Evolutionary conservation across 2,888 invertebrate genomes (phyloP), one percentile per base, ranked within the genome.

Genomic region (Melanchra persicariae): DNA sequence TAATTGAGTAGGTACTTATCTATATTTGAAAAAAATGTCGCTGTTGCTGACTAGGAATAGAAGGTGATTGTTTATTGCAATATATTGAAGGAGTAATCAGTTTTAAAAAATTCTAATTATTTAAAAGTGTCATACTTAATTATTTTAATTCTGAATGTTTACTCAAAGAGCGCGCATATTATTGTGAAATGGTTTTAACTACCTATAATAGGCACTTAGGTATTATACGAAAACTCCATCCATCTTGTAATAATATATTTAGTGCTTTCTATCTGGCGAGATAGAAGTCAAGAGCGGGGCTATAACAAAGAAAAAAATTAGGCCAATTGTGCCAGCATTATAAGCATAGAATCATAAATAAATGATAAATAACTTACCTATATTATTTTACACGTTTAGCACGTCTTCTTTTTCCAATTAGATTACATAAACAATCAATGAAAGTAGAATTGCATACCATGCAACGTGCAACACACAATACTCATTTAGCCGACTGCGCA

Each of bases 401-500:
- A n/a, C n/a, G n/a, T n/a, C n/a, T n/a, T n/a, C n/a, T n/a, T n/a
- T n/a, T 22, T 40, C 8, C 12, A 43, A 30, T 5, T 17, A 6
- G 1, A n/a, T 8, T 0, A 43, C 17, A 19, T 47, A 17, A 1
- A 45, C 52, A 22, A 40, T 47, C 15, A 19, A 71, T 30, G 8
- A 19, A 24, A 71, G 5, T 40, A 40, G 19, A 8, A 45, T 19
- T 34, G 17, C 47, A 24, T 12, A 40, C 19, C 10, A 1, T 40
- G 30, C 24, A 12, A 22, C 8, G 34, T n/a, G 45, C 8, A 19
- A 37, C 22, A 15, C 17, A 60, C 52, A 40, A 19, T 24, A 70
- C 40, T 43, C 30, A 67, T 49, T 74, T 64, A 47, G 30, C 60
- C 64, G 43, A 79, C 68, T 45, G 54, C 1, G 43, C 51, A n/a